phyloP scores from a whole-genome alignment of 2,113 vertebrate genomes.

The Upupa epops region DNA sequence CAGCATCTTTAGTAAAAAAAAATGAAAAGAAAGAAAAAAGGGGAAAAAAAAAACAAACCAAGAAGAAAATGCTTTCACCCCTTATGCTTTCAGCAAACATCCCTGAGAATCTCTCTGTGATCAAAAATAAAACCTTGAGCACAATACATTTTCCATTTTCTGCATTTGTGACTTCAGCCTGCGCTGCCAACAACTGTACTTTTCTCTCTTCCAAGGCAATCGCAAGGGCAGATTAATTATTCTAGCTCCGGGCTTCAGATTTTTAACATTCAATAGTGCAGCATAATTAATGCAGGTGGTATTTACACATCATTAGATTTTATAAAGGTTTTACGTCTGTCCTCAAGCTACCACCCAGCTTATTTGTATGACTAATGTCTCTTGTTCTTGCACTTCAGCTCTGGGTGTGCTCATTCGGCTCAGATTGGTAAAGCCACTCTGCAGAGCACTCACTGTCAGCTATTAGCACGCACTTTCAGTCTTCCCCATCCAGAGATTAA shows the following conservation, averaged over 20 bases:
- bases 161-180: neutral
- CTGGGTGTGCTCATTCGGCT: neutral
- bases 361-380: conserved; percentile 20
- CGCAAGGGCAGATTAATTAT: conserved; percentile 68
- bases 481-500: neutral
- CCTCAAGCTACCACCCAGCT: conserved; percentile 27
- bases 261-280: conserved; percentile 43
- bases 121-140: neutral
- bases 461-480: neutral
- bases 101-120: neutral
- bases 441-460: neutral
- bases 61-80: neutral
- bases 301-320: conserved; percentile 71
- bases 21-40: neutral
- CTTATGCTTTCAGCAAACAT: neutral
- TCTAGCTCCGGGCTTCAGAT: conserved; percentile 24
- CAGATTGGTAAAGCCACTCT: conserved; percentile 15
- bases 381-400: neutral
- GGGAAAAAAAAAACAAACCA: neutral
- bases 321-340: conserved; percentile 61
- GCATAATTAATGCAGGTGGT: conserved; percentile 69
- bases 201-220: conserved; percentile 46
- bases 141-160: neutral
- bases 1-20: neutral
- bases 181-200: neutral